Conservation (phyloP, 2,797 vertebrate genomes). For the Lutjanus campechanus region DNA sequence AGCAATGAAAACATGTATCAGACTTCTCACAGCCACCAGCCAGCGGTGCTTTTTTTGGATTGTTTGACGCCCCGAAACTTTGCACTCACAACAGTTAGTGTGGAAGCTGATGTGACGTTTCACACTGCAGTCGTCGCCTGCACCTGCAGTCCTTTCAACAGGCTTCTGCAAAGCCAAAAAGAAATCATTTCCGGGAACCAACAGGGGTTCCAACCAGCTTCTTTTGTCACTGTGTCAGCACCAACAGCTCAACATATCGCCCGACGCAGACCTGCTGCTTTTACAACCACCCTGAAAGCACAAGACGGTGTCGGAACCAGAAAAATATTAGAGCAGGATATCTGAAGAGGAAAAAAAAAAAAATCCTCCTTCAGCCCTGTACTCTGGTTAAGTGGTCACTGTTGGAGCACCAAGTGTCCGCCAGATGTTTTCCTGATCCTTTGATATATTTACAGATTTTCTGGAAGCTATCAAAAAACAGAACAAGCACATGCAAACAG, state of each 20-base stretch:
- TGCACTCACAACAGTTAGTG: neutral
- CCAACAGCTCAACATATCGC: conserved; percentile 52
- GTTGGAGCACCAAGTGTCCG: conserved; percentile 60
- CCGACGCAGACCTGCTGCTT: conserved; percentile 55
- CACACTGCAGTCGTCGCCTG: neutral
- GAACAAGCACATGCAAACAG: conserved; percentile 35
- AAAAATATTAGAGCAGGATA: conserved; percentile 38
- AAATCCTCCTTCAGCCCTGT: conserved; percentile 26
- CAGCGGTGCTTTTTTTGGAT: neutral
- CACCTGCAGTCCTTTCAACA: conserved; percentile 49
- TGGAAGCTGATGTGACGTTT: conserved; percentile 32
- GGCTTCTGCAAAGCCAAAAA: conserved; percentile 31
- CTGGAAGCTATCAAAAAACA: conserved; percentile 56
- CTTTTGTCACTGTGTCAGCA: conserved; percentile 64
- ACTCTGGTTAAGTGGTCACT: conserved; percentile 56
- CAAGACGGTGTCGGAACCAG: conserved; percentile 36
- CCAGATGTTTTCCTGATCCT: conserved; percentile 70
- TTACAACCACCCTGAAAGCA: conserved; percentile 56
- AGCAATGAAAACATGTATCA: conserved; percentile 27
- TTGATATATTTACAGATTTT: conserved; percentile 66
- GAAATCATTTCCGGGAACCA: conserved; percentile 46
- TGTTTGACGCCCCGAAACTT: conserved; percentile 18
- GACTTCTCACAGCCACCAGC: neutral
- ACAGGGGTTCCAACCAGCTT: conserved; percentile 43
- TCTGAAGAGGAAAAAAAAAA: conserved; percentile 11